phyloP scores from a whole-genome alignment of 2,888 invertebrate genomes.

The Hartigia nigra region DNA sequence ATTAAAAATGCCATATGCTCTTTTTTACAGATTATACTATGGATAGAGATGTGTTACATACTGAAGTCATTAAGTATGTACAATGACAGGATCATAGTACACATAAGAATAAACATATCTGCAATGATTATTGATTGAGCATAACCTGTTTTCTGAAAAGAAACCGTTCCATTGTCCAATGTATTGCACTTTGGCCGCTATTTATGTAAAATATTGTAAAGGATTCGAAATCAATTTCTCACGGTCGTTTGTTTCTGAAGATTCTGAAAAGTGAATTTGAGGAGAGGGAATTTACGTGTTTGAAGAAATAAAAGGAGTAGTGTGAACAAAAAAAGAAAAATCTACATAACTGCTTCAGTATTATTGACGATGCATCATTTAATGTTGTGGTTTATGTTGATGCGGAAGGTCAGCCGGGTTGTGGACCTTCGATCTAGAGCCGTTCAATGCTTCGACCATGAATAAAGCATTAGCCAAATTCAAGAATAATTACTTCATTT shows the following conservation, averaged over 20 bases:
- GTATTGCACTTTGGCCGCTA: not conserved
- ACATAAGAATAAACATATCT: not conserved
- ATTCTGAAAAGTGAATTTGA: not conserved
- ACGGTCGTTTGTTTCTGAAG: not conserved
- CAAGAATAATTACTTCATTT: not conserved
- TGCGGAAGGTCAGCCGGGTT: conserved; percentile 1
- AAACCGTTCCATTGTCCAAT: not conserved
- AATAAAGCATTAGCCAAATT: not conserved
- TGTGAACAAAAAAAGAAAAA: not conserved
- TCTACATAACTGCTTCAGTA: not conserved
- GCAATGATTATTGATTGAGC: not conserved
- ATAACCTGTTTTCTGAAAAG: not conserved
- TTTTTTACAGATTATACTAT: not conserved
- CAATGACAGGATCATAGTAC: not conserved
- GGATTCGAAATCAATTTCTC: not conserved
- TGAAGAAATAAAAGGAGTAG: not conserved
- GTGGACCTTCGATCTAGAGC: conserved; percentile 1
- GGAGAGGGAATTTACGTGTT: not conserved
- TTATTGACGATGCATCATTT: not conserved
- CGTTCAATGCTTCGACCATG: not conserved
- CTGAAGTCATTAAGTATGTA: not conserved
- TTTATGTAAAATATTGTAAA: not conserved
- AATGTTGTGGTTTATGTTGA: not conserved
- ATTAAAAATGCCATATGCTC: not conserved
- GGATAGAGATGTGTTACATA: not conserved